phyloP scores from a whole-genome alignment of 2,113 vertebrate genomes.

The Australoheros scitulus region DNA sequence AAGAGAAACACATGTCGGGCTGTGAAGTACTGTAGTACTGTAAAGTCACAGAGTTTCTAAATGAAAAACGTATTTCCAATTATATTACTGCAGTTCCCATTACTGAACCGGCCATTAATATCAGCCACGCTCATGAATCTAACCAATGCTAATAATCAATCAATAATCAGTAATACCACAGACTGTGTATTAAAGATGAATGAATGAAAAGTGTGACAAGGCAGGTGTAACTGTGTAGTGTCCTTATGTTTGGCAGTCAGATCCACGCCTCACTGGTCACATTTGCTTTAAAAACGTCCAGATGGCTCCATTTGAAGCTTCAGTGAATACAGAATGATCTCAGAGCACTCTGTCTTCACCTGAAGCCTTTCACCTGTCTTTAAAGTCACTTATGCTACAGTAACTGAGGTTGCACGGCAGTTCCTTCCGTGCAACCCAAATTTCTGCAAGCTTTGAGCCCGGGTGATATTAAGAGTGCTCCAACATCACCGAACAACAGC shows the following conservation, averaged over 20 bases:
- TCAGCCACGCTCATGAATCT: rapidly evolving
- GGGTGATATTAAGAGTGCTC: rapidly evolving
- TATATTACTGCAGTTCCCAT: background rate
- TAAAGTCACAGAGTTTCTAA: too few relatives aligned
- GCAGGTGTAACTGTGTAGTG: too few relatives aligned
- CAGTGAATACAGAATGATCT: background rate
- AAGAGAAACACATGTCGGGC: background rate
- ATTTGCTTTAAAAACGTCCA: too few relatives aligned
- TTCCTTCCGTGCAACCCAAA: too few relatives aligned
- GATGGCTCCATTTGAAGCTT: background rate
- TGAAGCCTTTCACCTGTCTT: too few relatives aligned
- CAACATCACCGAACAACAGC: background rate
- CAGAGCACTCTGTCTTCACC: background rate
- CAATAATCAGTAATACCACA: background rate
- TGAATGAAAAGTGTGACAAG: background rate
- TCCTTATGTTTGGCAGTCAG: too few relatives aligned
- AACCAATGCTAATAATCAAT: background rate
- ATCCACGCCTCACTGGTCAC: too few relatives aligned
- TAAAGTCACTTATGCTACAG: too few relatives aligned
- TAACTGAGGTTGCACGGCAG: too few relatives aligned
- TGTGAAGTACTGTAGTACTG: background rate
- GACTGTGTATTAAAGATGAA: background rate
- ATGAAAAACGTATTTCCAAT: background rate
- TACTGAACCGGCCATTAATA: background rate
- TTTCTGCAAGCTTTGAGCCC: background rate